These are phyloP conservation scores for Neogobius melanostomus DNA, from an alignment of 2,113 vertebrate species.

Conservation along the genomic window DNA sequence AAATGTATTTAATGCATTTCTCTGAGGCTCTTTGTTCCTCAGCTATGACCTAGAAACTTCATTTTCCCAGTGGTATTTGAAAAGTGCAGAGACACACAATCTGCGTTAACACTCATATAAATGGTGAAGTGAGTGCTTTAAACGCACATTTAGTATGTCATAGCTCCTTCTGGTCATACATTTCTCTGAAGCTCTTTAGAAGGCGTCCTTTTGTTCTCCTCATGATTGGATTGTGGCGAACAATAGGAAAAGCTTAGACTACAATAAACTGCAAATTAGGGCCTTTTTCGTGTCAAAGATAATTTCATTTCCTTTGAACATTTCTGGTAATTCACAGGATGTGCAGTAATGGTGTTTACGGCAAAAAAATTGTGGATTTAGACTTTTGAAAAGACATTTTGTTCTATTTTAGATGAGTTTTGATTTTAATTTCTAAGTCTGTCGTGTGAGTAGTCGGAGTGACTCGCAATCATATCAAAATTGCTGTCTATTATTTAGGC, in stretches of 20 bases:
- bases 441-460: neutral
- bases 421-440: neutral
- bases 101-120: conserved; percentile 42
- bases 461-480: too few relatives aligned
- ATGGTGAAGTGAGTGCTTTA: conserved; percentile 12
- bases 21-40: conserved; percentile 20
- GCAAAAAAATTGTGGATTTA: neutral
- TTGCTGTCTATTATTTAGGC: too few relatives aligned
- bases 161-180: conserved; percentile 38
- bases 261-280: conserved; percentile 51
- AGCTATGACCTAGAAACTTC: conserved; percentile 55
- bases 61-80: conserved; percentile 47
- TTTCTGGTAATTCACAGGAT: neutral
- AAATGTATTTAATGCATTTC: conserved; percentile 46
- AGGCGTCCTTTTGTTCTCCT: conserved; percentile 46
- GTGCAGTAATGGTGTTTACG: neutral
- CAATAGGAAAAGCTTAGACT: conserved; percentile 51
- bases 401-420: neutral
- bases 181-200: conserved; percentile 40
- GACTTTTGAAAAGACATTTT: neutral
- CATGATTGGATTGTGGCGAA: conserved; percentile 48
- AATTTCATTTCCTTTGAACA: conserved; percentile 1
- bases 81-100: conserved; percentile 48
- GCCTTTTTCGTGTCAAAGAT: conserved; percentile 14
- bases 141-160: conserved; percentile 27